These are phyloP conservation scores for Oncopeltus fasciatus DNA, from an alignment of 1,140 invertebrate species.

Conservation along the genomic window DNA sequence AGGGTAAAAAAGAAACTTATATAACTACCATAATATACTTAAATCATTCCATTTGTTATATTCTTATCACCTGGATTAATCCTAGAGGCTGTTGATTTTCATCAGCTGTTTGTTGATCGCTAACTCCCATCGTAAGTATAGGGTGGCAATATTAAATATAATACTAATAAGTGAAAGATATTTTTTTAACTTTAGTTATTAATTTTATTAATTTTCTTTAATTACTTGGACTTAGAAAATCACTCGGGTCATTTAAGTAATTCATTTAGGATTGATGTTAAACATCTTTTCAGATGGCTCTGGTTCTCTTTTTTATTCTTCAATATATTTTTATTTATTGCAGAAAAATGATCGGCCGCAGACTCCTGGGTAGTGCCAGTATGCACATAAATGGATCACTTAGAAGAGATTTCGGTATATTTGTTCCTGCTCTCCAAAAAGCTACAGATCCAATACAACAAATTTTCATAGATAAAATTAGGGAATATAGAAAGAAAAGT, in stretches of 20 bases:
- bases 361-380: background rate
- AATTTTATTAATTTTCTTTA: no score
- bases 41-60: no score
- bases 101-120: background rate
- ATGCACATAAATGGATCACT: background rate
- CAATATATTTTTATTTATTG: background rate
- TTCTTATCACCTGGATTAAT: no score
- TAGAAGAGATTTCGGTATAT: slow-evolving; percentile 41
- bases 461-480: slow-evolving; percentile 82
- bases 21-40: no score
- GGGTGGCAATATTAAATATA: background rate
- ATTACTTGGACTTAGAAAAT: no score
- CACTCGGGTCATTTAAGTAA: no score
- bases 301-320: background rate
- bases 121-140: background rate
- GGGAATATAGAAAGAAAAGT: slow-evolving; percentile 68
- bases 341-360: background rate
- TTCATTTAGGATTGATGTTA: no score
- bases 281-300: no score
- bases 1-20: no score
- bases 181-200: no score
- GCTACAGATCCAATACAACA: slow-evolving; percentile 82
- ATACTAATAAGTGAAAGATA: no score
- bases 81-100: background rate
- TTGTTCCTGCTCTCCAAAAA: slow-evolving; percentile 53